Conservation (phyloP, 2,888 invertebrate species). For the Zhuqinia jingwanae region DNA sequence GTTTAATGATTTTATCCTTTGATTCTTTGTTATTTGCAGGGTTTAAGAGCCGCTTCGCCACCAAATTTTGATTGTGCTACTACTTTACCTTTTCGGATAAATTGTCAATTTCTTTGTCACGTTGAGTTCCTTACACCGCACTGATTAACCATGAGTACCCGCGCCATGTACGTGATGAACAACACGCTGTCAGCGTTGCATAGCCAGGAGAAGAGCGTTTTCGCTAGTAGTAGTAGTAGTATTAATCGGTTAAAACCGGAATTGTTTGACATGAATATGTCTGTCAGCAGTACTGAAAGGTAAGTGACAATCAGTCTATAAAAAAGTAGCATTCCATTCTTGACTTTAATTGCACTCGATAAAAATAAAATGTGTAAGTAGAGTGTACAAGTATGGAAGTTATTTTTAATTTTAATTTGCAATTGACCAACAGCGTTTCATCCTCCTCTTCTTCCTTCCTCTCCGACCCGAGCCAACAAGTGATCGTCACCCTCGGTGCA, state of each 20-base stretch:
- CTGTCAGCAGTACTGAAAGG: constrained; percentile 61
- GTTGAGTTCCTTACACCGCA: constrained; percentile 32
- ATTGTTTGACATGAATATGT: constrained; percentile 42
- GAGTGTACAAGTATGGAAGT: no score
- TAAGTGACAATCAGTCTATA: constrained; percentile 23
- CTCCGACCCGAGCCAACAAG: constrained; percentile 61
- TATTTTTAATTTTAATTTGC: no score
- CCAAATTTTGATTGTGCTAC: not conserved
- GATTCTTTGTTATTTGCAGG: no score
- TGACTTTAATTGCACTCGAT: no score
- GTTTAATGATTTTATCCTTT: no score
- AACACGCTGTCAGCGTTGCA: constrained; percentile 66
- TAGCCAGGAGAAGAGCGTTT: constrained; percentile 66
- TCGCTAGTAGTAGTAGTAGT: constrained; percentile 68
- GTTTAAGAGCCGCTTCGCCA: not conserved
- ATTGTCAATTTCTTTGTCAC: not conserved
- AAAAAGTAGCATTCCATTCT: not conserved
- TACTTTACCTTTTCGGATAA: not conserved
- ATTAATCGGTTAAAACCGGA: constrained; percentile 72
- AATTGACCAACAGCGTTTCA: not conserved
- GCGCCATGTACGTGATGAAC: constrained; percentile 53
- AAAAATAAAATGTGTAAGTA: no score
- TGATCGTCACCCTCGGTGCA: constrained; percentile 70
- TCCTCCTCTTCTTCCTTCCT: constrained; percentile 34
- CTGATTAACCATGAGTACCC: constrained; percentile 59